Conservation (phyloP, 2,113 vertebrate genomes). For the Entelurus aequoreus region DNA sequence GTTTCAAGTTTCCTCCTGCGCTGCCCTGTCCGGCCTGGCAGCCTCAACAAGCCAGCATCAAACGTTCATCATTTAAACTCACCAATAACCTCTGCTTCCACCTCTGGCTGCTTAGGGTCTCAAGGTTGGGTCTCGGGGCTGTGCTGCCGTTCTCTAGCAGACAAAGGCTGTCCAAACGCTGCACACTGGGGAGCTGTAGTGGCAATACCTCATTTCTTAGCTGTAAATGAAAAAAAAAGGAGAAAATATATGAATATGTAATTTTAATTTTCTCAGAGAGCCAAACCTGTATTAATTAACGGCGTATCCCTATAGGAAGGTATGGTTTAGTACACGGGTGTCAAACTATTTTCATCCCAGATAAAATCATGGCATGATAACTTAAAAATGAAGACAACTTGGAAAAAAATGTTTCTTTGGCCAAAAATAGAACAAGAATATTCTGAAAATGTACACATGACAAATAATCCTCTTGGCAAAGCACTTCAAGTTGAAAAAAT, state of each 20-base stretch:
- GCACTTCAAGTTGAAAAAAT: too few species aligned
- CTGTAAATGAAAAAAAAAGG: slow-evolving; percentile 40
- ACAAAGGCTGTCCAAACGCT: slow-evolving; percentile 42
- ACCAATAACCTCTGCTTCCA: slow-evolving; percentile 63
- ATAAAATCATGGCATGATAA: too few species aligned
- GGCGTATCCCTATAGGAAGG: neutral
- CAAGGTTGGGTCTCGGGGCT: slow-evolving; percentile 46
- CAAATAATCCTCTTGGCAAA: too few species aligned
- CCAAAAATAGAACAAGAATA: too few species aligned
- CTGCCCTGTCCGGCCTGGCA: slow-evolving; percentile 4
- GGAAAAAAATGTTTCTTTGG: too few species aligned
- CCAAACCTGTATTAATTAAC: neutral
- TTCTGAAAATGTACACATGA: too few species aligned
- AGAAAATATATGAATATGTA: neutral
- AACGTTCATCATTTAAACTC: slow-evolving; percentile 50
- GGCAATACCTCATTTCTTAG: slow-evolving; percentile 66
- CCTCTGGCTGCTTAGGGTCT: slow-evolving; percentile 49
- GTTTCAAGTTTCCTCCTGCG: too few species aligned
- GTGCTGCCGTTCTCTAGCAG: slow-evolving; percentile 57
- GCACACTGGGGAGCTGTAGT: slow-evolving; percentile 50
- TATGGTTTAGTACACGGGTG: neutral
- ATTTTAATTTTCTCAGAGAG: neutral
- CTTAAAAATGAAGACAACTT: too few species aligned
- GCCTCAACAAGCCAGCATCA: slow-evolving; percentile 22
- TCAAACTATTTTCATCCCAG: too few species aligned